A percentile compares a stretch with the other conserved stretches of the same genome.
These are phyloP conservation scores for Doryteuthis pealeii DNA, from an alignment of 1,140 invertebrate genomes.

Conservation along the genomic window DNA sequence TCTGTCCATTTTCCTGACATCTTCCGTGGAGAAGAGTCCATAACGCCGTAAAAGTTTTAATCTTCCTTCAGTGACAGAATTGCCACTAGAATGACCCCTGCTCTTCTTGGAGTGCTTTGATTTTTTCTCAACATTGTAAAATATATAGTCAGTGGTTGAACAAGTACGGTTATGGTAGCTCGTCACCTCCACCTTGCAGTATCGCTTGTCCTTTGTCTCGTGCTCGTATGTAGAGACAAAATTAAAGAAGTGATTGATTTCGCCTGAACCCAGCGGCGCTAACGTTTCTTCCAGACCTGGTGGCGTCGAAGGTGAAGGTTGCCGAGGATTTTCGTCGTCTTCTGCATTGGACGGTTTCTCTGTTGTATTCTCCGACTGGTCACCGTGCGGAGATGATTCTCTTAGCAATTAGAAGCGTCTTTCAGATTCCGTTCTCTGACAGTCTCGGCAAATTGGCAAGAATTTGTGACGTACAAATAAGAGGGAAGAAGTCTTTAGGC, in stretches of 20 bases:
- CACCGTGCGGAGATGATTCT: background rate
- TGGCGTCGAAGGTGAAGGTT: background rate
- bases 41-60: constrained; percentile 68
- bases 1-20: constrained; percentile 65
- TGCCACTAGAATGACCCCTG: too few relatives aligned
- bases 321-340: background rate
- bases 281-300: background rate
- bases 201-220: constrained; percentile 18
- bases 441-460: constrained; percentile 67
- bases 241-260: constrained; percentile 49
- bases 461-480: constrained; percentile 67
- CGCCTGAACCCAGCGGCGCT: constrained; percentile 25
- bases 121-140: constrained; percentile 39
- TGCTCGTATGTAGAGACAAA: constrained; percentile 54
- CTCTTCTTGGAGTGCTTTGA: constrained; percentile 11
- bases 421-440: background rate
- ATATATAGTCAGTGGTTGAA: constrained; percentile 59
- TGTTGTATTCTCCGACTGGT: background rate
- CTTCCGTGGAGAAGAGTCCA: constrained; percentile 65
- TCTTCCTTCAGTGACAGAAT: constrained; percentile 38
- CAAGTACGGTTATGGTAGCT: constrained; percentile 42
- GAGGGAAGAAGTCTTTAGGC: constrained; percentile 60
- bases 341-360: background rate
- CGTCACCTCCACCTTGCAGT: constrained; percentile 37
- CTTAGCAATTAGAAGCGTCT: background rate